Base-by-base conservation (phyloP, 2,888 invertebrate genomes). In the Atrina japonica region DNA sequence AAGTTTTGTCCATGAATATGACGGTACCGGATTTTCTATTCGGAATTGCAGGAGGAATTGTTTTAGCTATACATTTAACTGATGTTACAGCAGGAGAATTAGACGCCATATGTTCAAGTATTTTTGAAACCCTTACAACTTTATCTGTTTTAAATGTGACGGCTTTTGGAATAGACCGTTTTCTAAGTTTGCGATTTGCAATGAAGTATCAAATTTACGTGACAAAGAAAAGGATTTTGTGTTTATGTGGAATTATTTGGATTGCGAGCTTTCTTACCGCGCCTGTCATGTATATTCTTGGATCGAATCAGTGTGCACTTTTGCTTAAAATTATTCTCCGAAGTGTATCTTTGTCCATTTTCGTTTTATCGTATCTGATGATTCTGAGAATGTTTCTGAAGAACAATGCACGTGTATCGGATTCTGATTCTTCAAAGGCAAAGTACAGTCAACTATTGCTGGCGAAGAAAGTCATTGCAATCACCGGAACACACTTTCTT, bases 121-220 rank as follows among this genome's bases (percentile, higher is more conserved):
- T 59, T 11, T 45, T 59, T 25, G 59, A 59, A n/a, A 45, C 45
- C 0, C 43, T 59, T 14, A 59, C 59, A 25, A 59, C 59, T 11
- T 18, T 59, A 11, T 59, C 59, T 16, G 43, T 59, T 45, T 23
- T 59, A 6, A 59, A 59, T n/a, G 43, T 59, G 18, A 59, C 59
- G 9, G 59, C 45, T 23, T 59, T 59, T 45, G 45, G 59, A 45
- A 27, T 59, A 18, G 59, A 59, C 27, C 59, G 59, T 3, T 45
- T 59, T 45, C 29, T 59, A 0, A 59, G 45, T 25, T 29, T 59
- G 7, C 11, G 43, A 3, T 59, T 59, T 21, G 59, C 59, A 18
- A 25, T 59, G n/a, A 59, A 59, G 43, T 59, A 59, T 45, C 59
- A 59, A n/a, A 43, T 59, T 18, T 59, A 45, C 18, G 43, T 43